Conservation (phyloP, 2,113 vertebrate genomes). For the Andinoacara biseriatus region DNA sequence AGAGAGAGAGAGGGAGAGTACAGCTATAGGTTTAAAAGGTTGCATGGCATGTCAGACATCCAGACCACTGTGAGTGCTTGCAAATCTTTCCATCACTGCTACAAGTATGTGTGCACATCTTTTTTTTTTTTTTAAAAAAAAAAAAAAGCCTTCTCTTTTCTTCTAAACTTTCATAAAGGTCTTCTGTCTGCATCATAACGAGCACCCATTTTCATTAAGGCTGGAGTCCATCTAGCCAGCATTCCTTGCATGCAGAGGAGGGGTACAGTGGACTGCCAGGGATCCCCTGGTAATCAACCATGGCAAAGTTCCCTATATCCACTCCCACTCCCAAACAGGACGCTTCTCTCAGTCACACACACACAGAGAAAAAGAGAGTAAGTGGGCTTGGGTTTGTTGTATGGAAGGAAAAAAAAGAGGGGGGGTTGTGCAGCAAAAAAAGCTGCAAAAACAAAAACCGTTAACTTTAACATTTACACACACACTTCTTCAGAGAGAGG, state of each 20-base stretch:
- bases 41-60: conserved; percentile 37
- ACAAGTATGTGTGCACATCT: conserved; percentile 76
- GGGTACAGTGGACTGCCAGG: conserved; percentile 67
- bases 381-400: conserved; percentile 8
- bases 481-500: conserved; percentile 39
- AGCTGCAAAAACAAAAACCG: conserved; percentile 61
- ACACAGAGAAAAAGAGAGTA: background rate
- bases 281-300: conserved; percentile 70
- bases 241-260: conserved; percentile 74
- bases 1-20: too few species aligned
- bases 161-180: conserved; percentile 58
- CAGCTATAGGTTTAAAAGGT: conserved; percentile 39
- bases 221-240: conserved; percentile 53
- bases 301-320: conserved; percentile 69
- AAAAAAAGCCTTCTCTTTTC: conserved; percentile 61
- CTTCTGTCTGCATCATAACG: conserved; percentile 58
- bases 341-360: conserved; percentile 34
- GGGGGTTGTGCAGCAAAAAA: conserved; percentile 13
- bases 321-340: conserved; percentile 55
- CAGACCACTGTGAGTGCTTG: conserved; percentile 50
- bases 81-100: conserved; percentile 64
- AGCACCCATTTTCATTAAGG: conserved; percentile 51
- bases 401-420: background rate
- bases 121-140: background rate
- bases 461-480: conserved; percentile 55